phyloP scores from a whole-genome alignment of 2,888 invertebrate genomes.

The Tubulanus polymorphus region DNA sequence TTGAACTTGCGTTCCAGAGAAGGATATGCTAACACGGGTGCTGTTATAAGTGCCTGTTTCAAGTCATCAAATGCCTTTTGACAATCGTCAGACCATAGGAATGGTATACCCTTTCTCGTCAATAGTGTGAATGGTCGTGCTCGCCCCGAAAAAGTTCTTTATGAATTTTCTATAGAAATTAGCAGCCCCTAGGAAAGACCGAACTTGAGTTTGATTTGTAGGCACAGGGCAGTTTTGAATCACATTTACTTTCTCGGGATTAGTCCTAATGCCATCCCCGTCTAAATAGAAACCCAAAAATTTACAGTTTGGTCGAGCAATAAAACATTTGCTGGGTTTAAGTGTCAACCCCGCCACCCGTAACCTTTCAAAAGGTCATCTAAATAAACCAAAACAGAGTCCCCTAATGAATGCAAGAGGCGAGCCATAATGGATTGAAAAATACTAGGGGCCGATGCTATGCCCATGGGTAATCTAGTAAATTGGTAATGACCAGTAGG shows the following conservation, averaged over 20 bases:
- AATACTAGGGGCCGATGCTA: not conserved
- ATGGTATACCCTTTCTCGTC: conserved; percentile 8
- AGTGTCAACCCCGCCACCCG: not conserved
- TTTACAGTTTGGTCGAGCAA: not conserved
- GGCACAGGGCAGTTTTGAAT: not conserved
- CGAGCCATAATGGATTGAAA: not conserved
- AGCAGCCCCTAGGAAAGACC: conserved; percentile 22
- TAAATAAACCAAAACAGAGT: conserved; percentile 2
- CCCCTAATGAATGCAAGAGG: not conserved
- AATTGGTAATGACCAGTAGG: not conserved
- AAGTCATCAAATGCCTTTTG: conserved; percentile 18
- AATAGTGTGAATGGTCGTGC: conserved; percentile 15
- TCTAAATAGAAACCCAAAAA: not conserved
- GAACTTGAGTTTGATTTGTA: conserved; percentile 8
- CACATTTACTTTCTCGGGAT: not conserved
- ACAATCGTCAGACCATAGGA: conserved; percentile 21
- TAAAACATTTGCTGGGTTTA: not conserved
- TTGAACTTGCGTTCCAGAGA: conserved; percentile 18
- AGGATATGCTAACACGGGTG: conserved; percentile 21
- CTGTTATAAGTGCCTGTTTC: conserved; percentile 15
- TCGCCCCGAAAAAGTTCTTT: conserved; percentile 15
- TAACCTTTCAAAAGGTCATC: conserved; percentile 9
- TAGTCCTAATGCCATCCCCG: not conserved
- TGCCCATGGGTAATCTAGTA: not conserved
- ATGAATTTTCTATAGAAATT: conserved; percentile 23